Percentiles rank a stretch among this genome's conserved stretches.
Conservation (phyloP, 1,140 invertebrate species). For the Aricia agestis region DNA sequence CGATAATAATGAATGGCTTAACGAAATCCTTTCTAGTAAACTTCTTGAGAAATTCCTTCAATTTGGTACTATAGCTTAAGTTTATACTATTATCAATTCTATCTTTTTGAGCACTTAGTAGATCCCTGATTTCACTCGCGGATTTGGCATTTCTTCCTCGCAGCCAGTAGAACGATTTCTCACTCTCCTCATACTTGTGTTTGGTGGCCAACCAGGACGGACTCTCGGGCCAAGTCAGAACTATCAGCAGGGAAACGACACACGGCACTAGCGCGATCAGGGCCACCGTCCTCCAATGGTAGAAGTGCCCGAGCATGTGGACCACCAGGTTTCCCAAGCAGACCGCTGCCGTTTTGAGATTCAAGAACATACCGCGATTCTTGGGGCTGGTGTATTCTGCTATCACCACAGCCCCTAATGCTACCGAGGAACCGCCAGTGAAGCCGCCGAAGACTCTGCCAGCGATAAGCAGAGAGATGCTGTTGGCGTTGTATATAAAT, state of each 20-base stretch:
- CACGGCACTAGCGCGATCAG: constrained; percentile 37
- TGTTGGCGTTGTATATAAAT: constrained; percentile 42
- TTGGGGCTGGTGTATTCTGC: constrained; percentile 55
- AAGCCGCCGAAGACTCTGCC: constrained; percentile 49
- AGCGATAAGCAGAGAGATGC: constrained; percentile 37
- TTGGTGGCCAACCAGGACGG: constrained; percentile 51
- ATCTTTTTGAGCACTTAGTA: constrained; percentile 45
- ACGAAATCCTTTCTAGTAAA: constrained; percentile 51
- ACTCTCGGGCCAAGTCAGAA: constrained; percentile 56
- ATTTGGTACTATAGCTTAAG: constrained; percentile 6
- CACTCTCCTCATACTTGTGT: constrained; percentile 40
- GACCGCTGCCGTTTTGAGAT: constrained; percentile 52
- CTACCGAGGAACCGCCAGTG: constrained; percentile 42
- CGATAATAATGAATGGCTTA: constrained; percentile 46
- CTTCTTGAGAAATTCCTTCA: constrained; percentile 41
- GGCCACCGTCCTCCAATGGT: constrained; percentile 49
- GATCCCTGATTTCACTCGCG: constrained; percentile 38
- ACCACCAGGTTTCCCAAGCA: constrained; percentile 45
- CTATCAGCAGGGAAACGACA: constrained; percentile 35
- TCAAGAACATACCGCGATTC: constrained; percentile 54
- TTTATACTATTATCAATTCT: background rate
- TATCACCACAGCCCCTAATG: constrained; percentile 52
- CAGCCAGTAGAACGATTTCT: constrained; percentile 48
- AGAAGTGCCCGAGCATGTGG: constrained; percentile 46
- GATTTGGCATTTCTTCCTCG: constrained; percentile 42